phyloP scores from a whole-genome alignment of 2,888 invertebrate genomes.

The Sepioteuthis lessoniana region DNA sequence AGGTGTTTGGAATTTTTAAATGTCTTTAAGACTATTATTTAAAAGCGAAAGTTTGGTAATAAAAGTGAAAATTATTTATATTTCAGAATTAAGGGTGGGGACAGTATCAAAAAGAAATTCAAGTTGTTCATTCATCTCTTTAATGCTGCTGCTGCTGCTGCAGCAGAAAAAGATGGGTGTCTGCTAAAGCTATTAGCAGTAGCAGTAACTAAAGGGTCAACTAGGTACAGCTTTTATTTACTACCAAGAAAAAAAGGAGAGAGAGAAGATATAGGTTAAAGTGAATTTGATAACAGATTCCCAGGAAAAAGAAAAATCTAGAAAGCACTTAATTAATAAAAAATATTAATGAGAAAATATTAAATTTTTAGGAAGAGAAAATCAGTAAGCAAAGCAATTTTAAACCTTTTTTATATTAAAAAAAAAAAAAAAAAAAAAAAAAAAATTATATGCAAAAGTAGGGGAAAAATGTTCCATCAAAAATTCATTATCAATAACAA shows the following conservation, averaged over 20 bases:
- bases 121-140: background rate
- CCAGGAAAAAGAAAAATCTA: too few species aligned
- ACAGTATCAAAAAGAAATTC: background rate
- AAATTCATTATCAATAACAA: too few species aligned
- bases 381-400: too few species aligned
- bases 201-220: background rate
- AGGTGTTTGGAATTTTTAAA: background rate
- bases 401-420: too few species aligned
- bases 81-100: background rate
- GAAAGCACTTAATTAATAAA: too few species aligned
- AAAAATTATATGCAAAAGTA: too few species aligned
- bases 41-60: background rate
- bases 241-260: background rate
- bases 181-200: conserved; percentile 21
- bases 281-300: background rate
- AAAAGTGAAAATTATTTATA: background rate
- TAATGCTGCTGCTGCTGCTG: background rate
- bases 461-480: too few species aligned
- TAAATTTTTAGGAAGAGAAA: too few species aligned
- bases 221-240: background rate
- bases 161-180: background rate
- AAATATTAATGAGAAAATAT: too few species aligned
- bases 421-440: too few species aligned
- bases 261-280: background rate
- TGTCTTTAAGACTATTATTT: background rate